Evolutionary conservation across 2,797 vertebrate species (phyloP).

Genomic region (Peromyscus attwateri): DNA sequence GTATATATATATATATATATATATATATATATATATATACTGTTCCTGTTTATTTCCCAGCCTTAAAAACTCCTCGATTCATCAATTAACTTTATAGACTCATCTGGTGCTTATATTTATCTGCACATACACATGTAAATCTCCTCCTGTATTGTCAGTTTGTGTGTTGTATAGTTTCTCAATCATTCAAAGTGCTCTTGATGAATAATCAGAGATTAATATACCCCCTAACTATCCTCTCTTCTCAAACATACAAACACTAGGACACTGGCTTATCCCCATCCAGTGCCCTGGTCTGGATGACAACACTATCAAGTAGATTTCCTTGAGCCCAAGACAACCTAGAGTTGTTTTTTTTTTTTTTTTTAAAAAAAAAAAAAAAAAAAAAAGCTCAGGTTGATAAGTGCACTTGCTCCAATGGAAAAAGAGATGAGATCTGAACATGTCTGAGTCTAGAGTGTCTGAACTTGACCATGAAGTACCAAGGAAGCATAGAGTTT

Average conservation of each 20-base stretch:
- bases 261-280: neutral
- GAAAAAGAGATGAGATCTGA: neutral
- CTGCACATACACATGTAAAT: neutral
- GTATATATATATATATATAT: no score
- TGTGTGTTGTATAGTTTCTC: neutral
- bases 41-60: neutral
- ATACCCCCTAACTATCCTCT: neutral
- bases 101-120: neutral
- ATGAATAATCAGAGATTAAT: neutral
- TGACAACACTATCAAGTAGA: neutral
- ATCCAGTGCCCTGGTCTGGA: neutral
- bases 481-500: neutral
- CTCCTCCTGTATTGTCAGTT: neutral
- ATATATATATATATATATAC: neutral
- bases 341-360: neutral
- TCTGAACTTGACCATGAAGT: neutral
- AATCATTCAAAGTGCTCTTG: neutral
- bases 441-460: neutral
- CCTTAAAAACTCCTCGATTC: neutral
- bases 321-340: slow-evolving; percentile 14
- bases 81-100: neutral
- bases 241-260: slow-evolving; percentile 35
- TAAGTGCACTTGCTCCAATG: neutral
- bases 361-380: neutral
- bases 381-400: neutral